phyloP scores from a whole-genome alignment of 2,888 invertebrate species.

The Uloborus plumipes region DNA sequence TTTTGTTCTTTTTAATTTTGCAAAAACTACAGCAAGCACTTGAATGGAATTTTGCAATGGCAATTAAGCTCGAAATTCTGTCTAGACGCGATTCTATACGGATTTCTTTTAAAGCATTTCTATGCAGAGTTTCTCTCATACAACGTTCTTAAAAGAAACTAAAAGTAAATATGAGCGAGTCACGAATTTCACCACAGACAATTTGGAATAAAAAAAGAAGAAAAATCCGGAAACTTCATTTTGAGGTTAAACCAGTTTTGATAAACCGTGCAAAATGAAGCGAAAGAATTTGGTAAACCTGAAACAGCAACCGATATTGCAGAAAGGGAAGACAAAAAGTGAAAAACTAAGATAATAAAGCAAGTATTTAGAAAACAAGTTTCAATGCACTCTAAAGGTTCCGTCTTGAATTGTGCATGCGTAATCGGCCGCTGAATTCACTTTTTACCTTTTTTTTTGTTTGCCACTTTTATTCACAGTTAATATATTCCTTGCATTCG shows the following conservation, averaged over 20 bases:
- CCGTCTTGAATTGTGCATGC: slow-evolving; percentile 38
- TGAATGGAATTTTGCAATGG: too few relatives aligned
- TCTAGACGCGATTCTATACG: too few relatives aligned
- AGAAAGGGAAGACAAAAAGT: not conserved
- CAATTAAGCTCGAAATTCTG: too few relatives aligned
- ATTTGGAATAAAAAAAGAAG: not conserved
- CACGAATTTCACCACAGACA: too few relatives aligned
- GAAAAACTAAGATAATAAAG: not conserved
- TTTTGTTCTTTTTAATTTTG: too few relatives aligned
- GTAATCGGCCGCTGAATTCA: slow-evolving; percentile 38
- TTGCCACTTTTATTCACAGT: not conserved
- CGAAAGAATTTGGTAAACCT: not conserved
- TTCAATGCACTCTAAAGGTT: slow-evolving; percentile 39
- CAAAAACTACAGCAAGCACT: too few relatives aligned
- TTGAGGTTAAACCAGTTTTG: slow-evolving; percentile 37
- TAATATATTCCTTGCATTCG: not conserved
- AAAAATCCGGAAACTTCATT: slow-evolving; percentile 1
- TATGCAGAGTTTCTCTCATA: too few relatives aligned
- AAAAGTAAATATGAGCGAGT: too few relatives aligned
- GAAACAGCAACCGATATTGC: not conserved
- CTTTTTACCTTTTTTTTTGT: slow-evolving; percentile 3
- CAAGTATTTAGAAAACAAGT: slow-evolving; percentile 32
- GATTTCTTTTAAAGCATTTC: too few relatives aligned
- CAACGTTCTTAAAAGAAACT: too few relatives aligned
- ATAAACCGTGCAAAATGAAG: not conserved